phyloP scores from a whole-genome alignment of 2,888 invertebrate genomes.

The Leucozona laternaria region DNA sequence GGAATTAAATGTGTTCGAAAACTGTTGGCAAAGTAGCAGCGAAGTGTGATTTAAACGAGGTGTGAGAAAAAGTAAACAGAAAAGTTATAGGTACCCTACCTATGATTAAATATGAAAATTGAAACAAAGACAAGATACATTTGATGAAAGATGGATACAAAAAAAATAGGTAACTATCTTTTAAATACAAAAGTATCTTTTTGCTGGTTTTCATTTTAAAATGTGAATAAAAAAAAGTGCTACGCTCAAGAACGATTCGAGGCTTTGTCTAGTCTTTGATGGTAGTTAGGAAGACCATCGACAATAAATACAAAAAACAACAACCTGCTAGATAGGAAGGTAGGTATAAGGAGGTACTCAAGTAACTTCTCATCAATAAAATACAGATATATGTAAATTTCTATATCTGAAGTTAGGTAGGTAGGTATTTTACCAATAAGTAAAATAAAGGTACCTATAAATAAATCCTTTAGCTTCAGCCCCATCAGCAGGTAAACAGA shows the following conservation, averaged over 20 bases:
- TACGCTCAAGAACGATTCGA: not conserved
- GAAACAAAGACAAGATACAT: not conserved
- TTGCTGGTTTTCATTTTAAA: not conserved
- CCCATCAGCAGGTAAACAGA: constrained; percentile 13
- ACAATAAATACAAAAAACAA: not conserved
- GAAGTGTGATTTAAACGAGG: constrained; percentile 10
- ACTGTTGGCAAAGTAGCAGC: not conserved
- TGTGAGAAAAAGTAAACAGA: constrained; percentile 23
- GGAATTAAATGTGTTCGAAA: constrained; percentile 21
- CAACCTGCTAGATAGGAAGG: not conserved
- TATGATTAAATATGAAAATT: constrained; percentile 1
- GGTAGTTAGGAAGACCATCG: not conserved
- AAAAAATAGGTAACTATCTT: too few relatives aligned
- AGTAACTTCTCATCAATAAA: constrained; percentile 6
- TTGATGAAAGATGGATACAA: not conserved
- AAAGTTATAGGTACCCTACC: too few relatives aligned
- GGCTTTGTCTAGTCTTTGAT: too few relatives aligned
- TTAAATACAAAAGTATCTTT: constrained; percentile 18
- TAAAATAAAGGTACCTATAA: constrained; percentile 15
- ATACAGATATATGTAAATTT: constrained; percentile 23
- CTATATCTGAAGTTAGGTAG: too few relatives aligned
- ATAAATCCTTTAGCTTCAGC: constrained; percentile 46
- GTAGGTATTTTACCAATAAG: constrained; percentile 24
- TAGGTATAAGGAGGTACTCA: not conserved
- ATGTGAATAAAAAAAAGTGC: not conserved